Conservation (phyloP, 2,888 invertebrate species). For the Tethea ocularis region DNA sequence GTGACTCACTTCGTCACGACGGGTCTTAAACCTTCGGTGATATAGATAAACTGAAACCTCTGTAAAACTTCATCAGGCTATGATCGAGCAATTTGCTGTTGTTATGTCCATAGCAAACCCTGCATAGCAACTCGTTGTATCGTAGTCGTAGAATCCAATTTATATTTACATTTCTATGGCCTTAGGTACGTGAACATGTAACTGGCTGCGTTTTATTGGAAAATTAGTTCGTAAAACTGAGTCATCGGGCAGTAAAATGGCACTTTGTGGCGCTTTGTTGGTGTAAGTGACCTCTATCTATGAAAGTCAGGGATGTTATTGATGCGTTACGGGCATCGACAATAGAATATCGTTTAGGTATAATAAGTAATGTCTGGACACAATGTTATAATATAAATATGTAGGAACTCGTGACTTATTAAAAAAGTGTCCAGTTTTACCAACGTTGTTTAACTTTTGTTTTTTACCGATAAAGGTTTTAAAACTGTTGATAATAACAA, state of each 20-base stretch:
- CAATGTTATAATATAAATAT: too few relatives aligned
- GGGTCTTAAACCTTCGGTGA: too few relatives aligned
- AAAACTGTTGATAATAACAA: too few relatives aligned
- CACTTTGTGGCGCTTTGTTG: not conserved
- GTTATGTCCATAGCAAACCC: not conserved
- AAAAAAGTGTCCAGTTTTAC: too few relatives aligned
- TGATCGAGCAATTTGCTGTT: too few relatives aligned
- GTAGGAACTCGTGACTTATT: too few relatives aligned
- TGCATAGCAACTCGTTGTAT: not conserved
- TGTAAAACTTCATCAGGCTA: too few relatives aligned
- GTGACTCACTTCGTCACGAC: too few relatives aligned
- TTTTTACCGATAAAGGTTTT: too few relatives aligned
- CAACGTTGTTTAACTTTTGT: too few relatives aligned
- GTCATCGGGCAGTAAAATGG: not conserved
- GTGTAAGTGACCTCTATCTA: slow-evolving; percentile 7
- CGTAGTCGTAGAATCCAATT: not conserved
- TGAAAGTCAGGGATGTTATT: not conserved
- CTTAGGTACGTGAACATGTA: slow-evolving; percentile 16
- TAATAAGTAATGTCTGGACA: not conserved
- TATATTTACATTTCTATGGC: slow-evolving; percentile 6
- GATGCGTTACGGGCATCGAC: slow-evolving; percentile 20
- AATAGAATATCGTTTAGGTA: not conserved
- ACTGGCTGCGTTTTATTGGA: slow-evolving; percentile 28
- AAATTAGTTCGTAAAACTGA: slow-evolving; percentile 27
- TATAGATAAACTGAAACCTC: too few relatives aligned